Evolutionary conservation across 2,113 vertebrate species (phyloP).

Genomic region (Chunga burmeisteri): DNA sequence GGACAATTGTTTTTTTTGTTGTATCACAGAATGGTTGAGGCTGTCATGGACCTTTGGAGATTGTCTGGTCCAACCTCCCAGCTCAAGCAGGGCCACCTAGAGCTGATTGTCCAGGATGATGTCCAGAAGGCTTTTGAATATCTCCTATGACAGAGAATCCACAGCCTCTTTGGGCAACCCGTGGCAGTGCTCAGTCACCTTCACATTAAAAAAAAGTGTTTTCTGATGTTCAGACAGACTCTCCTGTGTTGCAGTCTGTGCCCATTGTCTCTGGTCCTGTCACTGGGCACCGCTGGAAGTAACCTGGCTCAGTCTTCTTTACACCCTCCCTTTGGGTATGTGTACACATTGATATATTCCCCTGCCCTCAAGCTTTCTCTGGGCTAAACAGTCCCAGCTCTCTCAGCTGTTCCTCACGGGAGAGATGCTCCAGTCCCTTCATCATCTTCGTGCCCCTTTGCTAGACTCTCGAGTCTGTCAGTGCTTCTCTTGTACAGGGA

Average conservation of each 20-base stretch:
- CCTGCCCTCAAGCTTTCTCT: not conserved
- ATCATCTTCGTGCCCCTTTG: not conserved
- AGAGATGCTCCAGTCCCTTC: not conserved
- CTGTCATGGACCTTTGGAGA: not conserved
- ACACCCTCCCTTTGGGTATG: not conserved
- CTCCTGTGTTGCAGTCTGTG: not conserved
- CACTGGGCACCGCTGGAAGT: not conserved
- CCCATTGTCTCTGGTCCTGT: not conserved
- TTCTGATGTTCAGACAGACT: not conserved
- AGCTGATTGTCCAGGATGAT: not conserved
- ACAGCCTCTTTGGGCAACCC: not conserved
- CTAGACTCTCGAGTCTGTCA: not conserved
- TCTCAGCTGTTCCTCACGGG: not conserved
- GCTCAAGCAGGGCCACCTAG: not conserved
- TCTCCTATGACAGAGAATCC: not conserved
- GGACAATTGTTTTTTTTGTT: not conserved
- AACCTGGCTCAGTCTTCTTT: not conserved
- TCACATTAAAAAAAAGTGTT: not conserved
- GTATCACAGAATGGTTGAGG: not conserved
- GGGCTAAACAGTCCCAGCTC: not conserved
- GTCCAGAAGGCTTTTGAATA: not conserved
- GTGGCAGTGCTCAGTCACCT: not conserved
- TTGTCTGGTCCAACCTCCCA: accelerated
- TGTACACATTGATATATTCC: not conserved
- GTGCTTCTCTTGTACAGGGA: not conserved